Evolutionary conservation across 1,140 invertebrate genomes (phyloP), one percentile per base, ranked within the genome.

Genomic region (Helicorthomorpha holstii): DNA sequence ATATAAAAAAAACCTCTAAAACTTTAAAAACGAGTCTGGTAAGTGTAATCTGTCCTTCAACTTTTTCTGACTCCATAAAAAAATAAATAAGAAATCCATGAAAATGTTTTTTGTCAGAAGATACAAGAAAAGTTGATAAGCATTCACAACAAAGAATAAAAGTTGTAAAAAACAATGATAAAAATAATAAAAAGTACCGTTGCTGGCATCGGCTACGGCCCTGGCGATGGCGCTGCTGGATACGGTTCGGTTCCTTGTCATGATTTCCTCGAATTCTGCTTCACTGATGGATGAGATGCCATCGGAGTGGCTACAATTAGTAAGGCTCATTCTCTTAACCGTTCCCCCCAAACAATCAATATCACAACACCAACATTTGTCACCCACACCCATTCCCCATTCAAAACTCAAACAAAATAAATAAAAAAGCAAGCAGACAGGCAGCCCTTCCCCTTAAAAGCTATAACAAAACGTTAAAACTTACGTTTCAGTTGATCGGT

Each of bases 231-330:
- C 94, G 34, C 85, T 92, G 56, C 88, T 93, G 7, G 91, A 96
- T 1, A 99, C 93, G 12, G 92, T 97, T 56, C 93, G 77, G 70
- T 98, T 98, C 57, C 95, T 76, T 49, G 83, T 79, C 86, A 98
- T 95, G 38, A 97, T 92, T 68, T 98, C 95, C 70, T 98, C 93
- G 70, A 97, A 97, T 73, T 98, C 95, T 56, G 83, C 82, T 68
- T 97, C 93, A 55, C 79, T 82, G 23, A 96, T 74, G 27, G 77
- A 77, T 0, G 83, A 78, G 43, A 76, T 71, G 2, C 69, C 69
- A 56, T 79, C 77, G 25, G 22, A 26, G 29, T 48, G 25, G 34
- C 41, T 44, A 38, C 29, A 24, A 25, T 49, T 38, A 29, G 27
- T 16, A 25, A 46, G n/a, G n/a, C n/a, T n/a, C n/a, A n/a, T n/a